Conservation (phyloP, 37 sponge, comb jelly and placozoan genomes). For the Oopsacas minuta region DNA sequence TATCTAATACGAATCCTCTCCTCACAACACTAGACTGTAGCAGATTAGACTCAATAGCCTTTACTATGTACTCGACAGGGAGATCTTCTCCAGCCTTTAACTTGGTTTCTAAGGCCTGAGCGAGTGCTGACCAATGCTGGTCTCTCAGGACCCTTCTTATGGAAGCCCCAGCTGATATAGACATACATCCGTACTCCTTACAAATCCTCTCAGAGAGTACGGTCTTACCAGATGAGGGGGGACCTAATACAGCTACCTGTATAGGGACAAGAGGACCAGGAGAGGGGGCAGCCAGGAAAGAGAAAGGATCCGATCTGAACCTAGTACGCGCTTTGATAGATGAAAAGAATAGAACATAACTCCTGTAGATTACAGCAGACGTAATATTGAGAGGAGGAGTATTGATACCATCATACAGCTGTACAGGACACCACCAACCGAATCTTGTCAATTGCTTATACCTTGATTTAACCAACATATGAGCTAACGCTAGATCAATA, state of each 20-base stretch:
- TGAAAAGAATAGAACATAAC: conserved; percentile 48
- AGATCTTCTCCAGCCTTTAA: conserved; percentile 56
- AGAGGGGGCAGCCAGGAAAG: conserved; percentile 35
- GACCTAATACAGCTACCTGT: conserved; percentile 68
- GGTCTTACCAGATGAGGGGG: conserved; percentile 87
- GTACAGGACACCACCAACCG: conserved; percentile 77
- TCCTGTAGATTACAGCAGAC: conserved; percentile 61
- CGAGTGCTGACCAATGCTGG: conserved; percentile 53
- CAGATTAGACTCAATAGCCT: conserved; percentile 62
- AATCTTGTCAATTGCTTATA: conserved; percentile 74
- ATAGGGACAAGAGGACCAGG: conserved; percentile 54
- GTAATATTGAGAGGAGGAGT: background rate
- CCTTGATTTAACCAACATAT: conserved; percentile 47
- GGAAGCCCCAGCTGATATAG: conserved; percentile 72
- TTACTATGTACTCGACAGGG: conserved; percentile 74
- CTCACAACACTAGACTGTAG: conserved; percentile 66
- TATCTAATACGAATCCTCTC: conserved; percentile 94
- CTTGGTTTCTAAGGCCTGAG: conserved; percentile 44
- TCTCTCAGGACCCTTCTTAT: conserved; percentile 45
- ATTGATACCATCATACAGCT: conserved; percentile 30
- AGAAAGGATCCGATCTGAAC: conserved; percentile 64
- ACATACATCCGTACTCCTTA: conserved; percentile 56
- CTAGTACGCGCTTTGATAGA: conserved; percentile 26
- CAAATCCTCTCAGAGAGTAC: conserved; percentile 60
- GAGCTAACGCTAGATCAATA: conserved; percentile 37